Conservation (phyloP, 1,140 invertebrate genomes). For the Apis laboriosa region DNA sequence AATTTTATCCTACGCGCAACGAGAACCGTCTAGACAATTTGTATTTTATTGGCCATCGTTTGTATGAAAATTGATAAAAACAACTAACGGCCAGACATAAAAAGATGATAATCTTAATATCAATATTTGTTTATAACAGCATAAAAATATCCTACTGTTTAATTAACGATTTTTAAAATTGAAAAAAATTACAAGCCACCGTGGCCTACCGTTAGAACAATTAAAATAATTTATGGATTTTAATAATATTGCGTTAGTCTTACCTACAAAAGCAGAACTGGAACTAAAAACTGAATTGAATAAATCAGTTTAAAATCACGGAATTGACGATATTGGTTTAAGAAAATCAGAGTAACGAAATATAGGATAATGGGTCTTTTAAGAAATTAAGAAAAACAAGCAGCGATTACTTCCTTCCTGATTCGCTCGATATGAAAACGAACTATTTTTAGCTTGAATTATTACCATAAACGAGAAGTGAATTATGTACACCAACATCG, state of each 20-base stretch:
- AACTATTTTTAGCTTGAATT: neutral
- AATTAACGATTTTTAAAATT: neutral
- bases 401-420: neutral
- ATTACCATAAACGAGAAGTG: neutral
- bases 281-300: constrained; percentile 27
- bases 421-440: neutral
- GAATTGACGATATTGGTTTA: neutral
- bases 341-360: neutral
- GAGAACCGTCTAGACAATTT: neutral
- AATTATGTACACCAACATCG: neutral
- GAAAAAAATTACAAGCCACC: neutral
- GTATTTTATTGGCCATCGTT: neutral
- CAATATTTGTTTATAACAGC: neutral
- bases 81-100: too few species aligned
- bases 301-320: neutral
- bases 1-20: neutral
- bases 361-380: constrained; percentile 8
- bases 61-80: neutral
- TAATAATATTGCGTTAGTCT: constrained; percentile 16
- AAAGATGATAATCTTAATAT: too few species aligned
- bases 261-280: constrained; percentile 23
- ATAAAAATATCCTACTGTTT: neutral
- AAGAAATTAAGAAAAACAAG: neutral
- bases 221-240: neutral
- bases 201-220: neutral